Evolutionary conservation across 2,888 invertebrate genomes (phyloP).

Genomic region (Drosophila infuscata): DNA sequence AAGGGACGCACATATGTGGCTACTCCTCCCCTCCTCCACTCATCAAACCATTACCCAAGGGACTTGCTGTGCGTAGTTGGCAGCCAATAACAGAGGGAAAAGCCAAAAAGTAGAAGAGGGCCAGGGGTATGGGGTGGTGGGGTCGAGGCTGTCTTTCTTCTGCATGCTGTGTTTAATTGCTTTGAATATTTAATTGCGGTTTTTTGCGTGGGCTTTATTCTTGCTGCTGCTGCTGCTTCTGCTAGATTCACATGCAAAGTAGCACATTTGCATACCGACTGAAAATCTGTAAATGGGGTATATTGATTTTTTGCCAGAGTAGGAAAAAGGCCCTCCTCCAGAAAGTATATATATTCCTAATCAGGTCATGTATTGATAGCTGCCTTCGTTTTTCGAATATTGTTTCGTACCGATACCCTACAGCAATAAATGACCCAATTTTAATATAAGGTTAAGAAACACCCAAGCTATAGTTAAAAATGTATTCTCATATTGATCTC

Average conservation of each 20-base stretch:
- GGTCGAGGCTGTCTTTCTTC: slow-evolving; percentile 2
- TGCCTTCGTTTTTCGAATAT: neutral
- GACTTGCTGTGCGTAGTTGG: slow-evolving; percentile 45
- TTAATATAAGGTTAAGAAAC: neutral
- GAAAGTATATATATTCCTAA: neutral
- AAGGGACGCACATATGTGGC: slow-evolving; percentile 37
- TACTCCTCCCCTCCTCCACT: neutral
- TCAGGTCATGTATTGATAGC: neutral
- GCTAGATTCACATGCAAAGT: slow-evolving; percentile 12
- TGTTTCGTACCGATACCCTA: neutral
- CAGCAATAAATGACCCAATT: neutral
- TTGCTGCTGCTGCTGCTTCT: slow-evolving; percentile 11
- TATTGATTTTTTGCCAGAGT: neutral
- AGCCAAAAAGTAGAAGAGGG: slow-evolving; percentile 1
- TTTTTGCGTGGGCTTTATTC: slow-evolving; percentile 31
- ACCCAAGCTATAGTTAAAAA: neutral
- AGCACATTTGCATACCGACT: slow-evolving; percentile 7
- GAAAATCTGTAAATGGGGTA: neutral
- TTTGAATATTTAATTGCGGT: slow-evolving; percentile 70
- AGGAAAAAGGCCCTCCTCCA: neutral
- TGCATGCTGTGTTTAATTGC: slow-evolving; percentile 55
- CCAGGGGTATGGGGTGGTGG: neutral
- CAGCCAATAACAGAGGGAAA: slow-evolving; percentile 50
- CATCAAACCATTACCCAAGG: slow-evolving; percentile 37
- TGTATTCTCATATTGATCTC: too few species aligned